phyloP scores from a whole-genome alignment of 2,888 invertebrate species.

The Taenaris catops region DNA sequence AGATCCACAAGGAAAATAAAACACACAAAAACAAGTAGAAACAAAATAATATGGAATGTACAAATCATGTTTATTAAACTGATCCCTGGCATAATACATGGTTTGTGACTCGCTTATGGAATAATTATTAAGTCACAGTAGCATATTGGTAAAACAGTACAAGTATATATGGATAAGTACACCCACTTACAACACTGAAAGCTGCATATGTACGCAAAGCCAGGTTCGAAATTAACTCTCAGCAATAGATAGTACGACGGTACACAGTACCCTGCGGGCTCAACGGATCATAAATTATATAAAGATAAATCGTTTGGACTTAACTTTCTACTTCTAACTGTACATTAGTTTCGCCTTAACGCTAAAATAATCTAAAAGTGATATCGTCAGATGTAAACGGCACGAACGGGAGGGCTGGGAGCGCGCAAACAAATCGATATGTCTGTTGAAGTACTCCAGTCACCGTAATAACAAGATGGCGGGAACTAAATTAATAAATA shows the following conservation, averaged over 20 bases:
- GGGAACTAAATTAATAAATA: slow-evolving; percentile 53
- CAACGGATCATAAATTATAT: slow-evolving; percentile 68
- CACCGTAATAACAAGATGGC: slow-evolving; percentile 55
- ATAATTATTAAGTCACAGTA: slow-evolving; percentile 48
- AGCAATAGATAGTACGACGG: slow-evolving; percentile 43
- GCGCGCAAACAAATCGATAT: slow-evolving; percentile 72
- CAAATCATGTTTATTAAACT: slow-evolving; percentile 87
- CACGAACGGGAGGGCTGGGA: slow-evolving; percentile 46
- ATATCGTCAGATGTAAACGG: slow-evolving; percentile 69
- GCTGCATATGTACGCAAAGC: slow-evolving; percentile 59
- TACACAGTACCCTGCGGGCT: slow-evolving; percentile 68
- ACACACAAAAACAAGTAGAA: slow-evolving; percentile 75
- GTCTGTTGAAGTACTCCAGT: slow-evolving; percentile 60
- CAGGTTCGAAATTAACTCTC: no score
- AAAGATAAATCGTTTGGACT: slow-evolving; percentile 75
- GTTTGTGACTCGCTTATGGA: slow-evolving; percentile 63
- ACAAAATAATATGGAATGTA: slow-evolving; percentile 89
- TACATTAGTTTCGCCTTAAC: slow-evolving; percentile 81
- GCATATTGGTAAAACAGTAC: slow-evolving; percentile 40
- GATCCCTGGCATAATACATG: slow-evolving; percentile 82
- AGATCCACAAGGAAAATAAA: slow-evolving; percentile 69
- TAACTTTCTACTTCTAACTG: slow-evolving; percentile 80
- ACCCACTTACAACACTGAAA: slow-evolving; percentile 67
- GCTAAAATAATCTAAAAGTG: slow-evolving; percentile 79
- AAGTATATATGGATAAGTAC: slow-evolving; percentile 46